phyloP scores from a whole-genome alignment of 2,113 vertebrate species.

The Rhabdornis inornatus region DNA sequence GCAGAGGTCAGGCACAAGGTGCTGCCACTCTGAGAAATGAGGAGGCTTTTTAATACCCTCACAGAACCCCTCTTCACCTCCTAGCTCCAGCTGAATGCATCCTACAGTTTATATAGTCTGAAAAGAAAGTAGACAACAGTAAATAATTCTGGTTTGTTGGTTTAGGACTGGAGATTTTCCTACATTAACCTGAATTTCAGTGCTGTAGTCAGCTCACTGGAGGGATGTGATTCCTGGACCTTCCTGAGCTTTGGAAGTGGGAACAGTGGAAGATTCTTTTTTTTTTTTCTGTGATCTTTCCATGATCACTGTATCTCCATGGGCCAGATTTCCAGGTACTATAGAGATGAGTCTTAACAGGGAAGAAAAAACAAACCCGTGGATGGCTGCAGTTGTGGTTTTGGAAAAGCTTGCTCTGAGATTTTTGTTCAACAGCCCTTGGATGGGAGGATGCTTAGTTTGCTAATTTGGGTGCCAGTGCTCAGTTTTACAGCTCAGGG shows the following conservation, averaged over 20 bases:
- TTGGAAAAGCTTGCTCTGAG: constrained; percentile 37
- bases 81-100: neutral
- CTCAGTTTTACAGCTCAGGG: neutral
- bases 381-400: constrained; percentile 34
- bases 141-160: neutral
- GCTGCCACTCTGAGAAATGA: neutral
- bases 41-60: neutral
- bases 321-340: constrained; percentile 62
- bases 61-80: neutral
- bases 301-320: neutral
- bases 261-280: neutral
- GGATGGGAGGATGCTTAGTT: constrained; percentile 34
- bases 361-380: neutral
- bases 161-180: neutral
- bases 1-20: neutral
- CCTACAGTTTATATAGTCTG: neutral
- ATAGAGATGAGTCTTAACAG: constrained; percentile 33
- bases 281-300: neutral
- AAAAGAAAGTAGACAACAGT: neutral
- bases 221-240: neutral
- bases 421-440: constrained; percentile 48
- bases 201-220: neutral
- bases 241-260: neutral
- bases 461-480: constrained; percentile 28
- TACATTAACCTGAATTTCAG: neutral